These are phyloP conservation scores for Phyllopteryx taeniolatus DNA, from an alignment of 2,113 vertebrate species.

Conservation along the genomic window DNA sequence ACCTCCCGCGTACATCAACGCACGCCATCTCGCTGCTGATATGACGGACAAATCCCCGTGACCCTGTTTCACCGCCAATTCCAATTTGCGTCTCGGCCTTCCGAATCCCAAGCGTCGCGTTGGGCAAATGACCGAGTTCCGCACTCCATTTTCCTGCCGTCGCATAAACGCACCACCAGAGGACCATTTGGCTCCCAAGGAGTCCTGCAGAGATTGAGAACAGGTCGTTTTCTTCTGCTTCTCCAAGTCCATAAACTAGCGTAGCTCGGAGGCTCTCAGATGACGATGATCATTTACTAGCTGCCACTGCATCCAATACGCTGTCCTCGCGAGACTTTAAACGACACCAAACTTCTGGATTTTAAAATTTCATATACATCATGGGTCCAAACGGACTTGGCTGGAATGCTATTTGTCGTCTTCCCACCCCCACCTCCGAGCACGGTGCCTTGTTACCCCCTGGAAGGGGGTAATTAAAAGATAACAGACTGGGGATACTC, in stretches of 20 bases:
- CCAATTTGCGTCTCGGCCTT: conserved; percentile 66
- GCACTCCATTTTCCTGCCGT: conserved; percentile 68
- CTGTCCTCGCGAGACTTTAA: conserved; percentile 22
- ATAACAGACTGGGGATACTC: conserved; percentile 69
- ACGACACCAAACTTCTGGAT: conserved; percentile 16
- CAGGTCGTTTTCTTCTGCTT: conserved; percentile 53
- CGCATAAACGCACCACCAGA: conserved; percentile 65
- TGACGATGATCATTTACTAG: conserved; percentile 54
- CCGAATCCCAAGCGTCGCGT: conserved; percentile 64
- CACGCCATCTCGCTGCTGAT: neutral
- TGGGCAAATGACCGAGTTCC: conserved; percentile 69
- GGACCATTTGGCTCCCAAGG: conserved; percentile 59
- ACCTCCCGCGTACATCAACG: conserved; percentile 22
- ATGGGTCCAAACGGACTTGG: conserved; percentile 12
- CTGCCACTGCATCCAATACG: conserved; percentile 35
- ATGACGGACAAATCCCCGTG: conserved; percentile 13
- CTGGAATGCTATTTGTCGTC: conserved; percentile 8
- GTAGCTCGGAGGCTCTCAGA: conserved; percentile 58
- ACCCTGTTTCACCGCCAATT: conserved; percentile 70
- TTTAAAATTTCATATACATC: conserved; percentile 15
- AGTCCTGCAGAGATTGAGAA: conserved; percentile 61
- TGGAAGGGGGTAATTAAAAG: conserved; percentile 71
- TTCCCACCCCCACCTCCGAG: conserved; percentile 23
- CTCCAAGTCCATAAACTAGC: conserved; percentile 56
- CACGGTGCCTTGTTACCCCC: conserved; percentile 54